Percentiles rank a stretch among this genome's conserved stretches.
Conservation (phyloP, 2,113 vertebrate species). For the Hymenochirus boettgeri region DNA sequence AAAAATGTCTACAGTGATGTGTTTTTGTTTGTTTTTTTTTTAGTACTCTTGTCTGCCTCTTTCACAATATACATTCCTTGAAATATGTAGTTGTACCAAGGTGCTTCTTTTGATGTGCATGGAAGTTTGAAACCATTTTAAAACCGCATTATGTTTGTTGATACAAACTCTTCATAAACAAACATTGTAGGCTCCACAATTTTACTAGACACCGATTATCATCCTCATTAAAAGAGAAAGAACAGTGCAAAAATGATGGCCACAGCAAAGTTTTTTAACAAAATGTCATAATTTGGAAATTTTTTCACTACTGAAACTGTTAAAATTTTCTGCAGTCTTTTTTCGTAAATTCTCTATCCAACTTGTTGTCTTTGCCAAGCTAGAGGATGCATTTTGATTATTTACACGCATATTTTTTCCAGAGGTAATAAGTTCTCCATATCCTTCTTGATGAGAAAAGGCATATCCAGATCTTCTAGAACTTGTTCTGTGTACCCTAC, state of each 20-base stretch:
- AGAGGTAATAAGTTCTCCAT: constrained; percentile 74
- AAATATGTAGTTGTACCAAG: not conserved
- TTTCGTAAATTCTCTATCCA: constrained; percentile 62
- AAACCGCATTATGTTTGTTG: not conserved
- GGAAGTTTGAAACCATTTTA: not conserved
- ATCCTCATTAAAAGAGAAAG: constrained; percentile 6
- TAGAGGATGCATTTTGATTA: constrained; percentile 46
- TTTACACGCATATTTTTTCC: constrained; percentile 72
- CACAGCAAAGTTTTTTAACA: constrained; percentile 37
- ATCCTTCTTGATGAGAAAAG: constrained; percentile 79
- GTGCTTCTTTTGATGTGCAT: not conserved
- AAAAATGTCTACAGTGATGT: constrained; percentile 21
- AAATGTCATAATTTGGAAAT: constrained; percentile 47
- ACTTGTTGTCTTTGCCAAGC: constrained; percentile 49
- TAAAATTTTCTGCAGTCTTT: constrained; percentile 56
- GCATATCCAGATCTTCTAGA: constrained; percentile 71
- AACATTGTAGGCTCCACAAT: not conserved
- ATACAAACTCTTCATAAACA: not conserved
- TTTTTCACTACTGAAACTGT: constrained; percentile 48
- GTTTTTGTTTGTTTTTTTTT: constrained; percentile 6
- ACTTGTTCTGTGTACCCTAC: constrained; percentile 66
- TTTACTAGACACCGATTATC: not conserved
- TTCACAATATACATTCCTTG: constrained; percentile 21
- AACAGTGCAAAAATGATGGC: constrained; percentile 35
- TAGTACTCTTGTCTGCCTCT: not conserved